Conservation (phyloP, 2,888 invertebrate genomes). For the Tetramorium bicarinatum region DNA sequence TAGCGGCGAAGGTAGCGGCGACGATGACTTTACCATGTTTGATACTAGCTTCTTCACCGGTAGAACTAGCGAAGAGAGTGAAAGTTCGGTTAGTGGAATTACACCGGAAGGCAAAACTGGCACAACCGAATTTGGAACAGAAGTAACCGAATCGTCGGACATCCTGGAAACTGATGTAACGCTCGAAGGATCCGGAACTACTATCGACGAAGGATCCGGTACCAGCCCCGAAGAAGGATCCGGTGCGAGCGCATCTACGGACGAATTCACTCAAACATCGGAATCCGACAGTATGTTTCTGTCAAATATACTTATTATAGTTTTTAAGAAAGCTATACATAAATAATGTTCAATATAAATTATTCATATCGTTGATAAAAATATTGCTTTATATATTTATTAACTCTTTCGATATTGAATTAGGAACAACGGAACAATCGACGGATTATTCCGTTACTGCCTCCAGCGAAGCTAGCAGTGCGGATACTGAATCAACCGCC, state of each 20-base stretch:
- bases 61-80: slow-evolving; percentile 80
- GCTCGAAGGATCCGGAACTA: slow-evolving; percentile 40
- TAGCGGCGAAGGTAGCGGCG: slow-evolving; percentile 77
- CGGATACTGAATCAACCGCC: slow-evolving; percentile 45
- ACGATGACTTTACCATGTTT: slow-evolving; percentile 70
- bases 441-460: slow-evolving; percentile 58
- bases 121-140: slow-evolving; percentile 53
- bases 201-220: slow-evolving; percentile 35
- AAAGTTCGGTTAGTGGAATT: slow-evolving; percentile 70
- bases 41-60: slow-evolving; percentile 60
- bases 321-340: not conserved
- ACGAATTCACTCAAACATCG: slow-evolving; percentile 58
- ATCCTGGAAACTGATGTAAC: slow-evolving; percentile 62
- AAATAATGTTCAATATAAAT: not conserved
- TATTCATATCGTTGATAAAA: not conserved
- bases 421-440: slow-evolving; percentile 14
- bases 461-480: slow-evolving; percentile 23
- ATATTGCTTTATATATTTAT: not conserved
- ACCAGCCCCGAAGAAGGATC: slow-evolving; percentile 52
- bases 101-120: slow-evolving; percentile 67
- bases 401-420: slow-evolving; percentile 38
- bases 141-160: slow-evolving; percentile 53
- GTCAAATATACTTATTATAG: not conserved
- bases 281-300: slow-evolving; percentile 59
- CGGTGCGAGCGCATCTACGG: slow-evolving; percentile 58